Evolutionary conservation across 2,888 invertebrate genomes (phyloP), one percentile per base, ranked within the genome.

Genomic region (Acronicta aceris): DNA sequence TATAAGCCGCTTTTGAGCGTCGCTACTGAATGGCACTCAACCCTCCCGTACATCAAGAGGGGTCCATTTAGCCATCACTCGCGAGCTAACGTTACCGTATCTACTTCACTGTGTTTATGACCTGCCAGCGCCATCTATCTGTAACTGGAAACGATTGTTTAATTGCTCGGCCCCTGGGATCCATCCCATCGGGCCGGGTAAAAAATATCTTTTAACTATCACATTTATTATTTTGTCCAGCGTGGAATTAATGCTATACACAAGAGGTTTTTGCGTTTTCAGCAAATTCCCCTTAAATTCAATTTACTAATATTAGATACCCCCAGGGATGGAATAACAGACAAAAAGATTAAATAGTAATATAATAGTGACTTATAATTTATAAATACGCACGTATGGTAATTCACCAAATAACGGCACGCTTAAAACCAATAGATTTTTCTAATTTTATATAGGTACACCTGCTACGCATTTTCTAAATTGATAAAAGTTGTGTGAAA

Each of bases 61-160:
- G 47, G 46, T 57, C 69, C 69, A 66, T 69, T 69, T 71, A 46
- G 48, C 50, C 55, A 49, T 56, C 73, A 54, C 36, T 65, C 54
- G 49, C 30, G 50, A 46, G 46, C 72, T 66, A 49, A 54, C 48
- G 54, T 70, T 66, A 45, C 59, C 10, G 43, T 62, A 52, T 60
- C 57, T 42, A 40, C 69, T 48, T 30, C 47, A 47, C 16, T 43
- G 27, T 15, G 62, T 62, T 51, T 68, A 57, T 70, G 47, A 62
- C 46, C 25, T 27, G 30, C 43, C 53, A 58, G 53, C 33, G 66
- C 61, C 68, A 56, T 67, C 73, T 62, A 73, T 68, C 47, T 54
- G 74, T 62, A 74, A 76, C 63, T 50, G 46, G 70, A 64, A 66
- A 61, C 78, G 59, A 70, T 63, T 64, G 56, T 74, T 74, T 75